Evolutionary conservation across 2,888 invertebrate genomes (phyloP).

Genomic region (Crioceris asparagi): DNA sequence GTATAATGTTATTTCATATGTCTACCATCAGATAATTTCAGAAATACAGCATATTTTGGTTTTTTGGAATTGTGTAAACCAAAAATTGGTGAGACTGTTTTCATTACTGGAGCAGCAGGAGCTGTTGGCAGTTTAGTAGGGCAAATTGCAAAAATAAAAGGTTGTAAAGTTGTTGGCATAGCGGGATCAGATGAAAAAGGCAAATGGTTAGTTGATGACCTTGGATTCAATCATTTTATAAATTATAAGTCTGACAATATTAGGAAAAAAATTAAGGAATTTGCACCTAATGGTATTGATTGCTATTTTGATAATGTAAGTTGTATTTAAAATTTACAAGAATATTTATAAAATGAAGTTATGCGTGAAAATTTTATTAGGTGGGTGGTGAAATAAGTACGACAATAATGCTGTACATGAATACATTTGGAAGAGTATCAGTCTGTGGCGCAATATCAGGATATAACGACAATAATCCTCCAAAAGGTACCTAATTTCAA

Average conservation of each 20-base stretch:
- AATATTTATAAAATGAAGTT: neutral
- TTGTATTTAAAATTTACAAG: slow-evolving; percentile 12
- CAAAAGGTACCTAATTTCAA: slow-evolving; percentile 26
- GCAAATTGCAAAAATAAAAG: slow-evolving; percentile 66
- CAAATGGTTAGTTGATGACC: slow-evolving; percentile 49
- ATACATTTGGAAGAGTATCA: slow-evolving; percentile 51
- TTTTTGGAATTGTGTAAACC: slow-evolving; percentile 59
- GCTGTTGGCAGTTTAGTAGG: slow-evolving; percentile 70
- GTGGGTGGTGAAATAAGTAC: slow-evolving; percentile 62
- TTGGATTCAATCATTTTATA: slow-evolving; percentile 57
- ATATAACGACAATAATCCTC: slow-evolving; percentile 43
- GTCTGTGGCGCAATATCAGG: slow-evolving; percentile 61
- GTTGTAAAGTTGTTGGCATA: slow-evolving; percentile 59
- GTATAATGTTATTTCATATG: neutral
- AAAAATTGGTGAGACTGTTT: slow-evolving; percentile 60
- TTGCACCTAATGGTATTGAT: slow-evolving; percentile 60
- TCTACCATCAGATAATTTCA: slow-evolving; percentile 29
- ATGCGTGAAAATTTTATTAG: slow-evolving; percentile 25
- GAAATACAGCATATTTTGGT: slow-evolving; percentile 67
- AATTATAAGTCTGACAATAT: slow-evolving; percentile 60
- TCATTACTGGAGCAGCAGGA: slow-evolving; percentile 65
- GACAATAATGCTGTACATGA: slow-evolving; percentile 55
- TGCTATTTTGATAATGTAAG: slow-evolving; percentile 70
- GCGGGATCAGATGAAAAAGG: slow-evolving; percentile 62
- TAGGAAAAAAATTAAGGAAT: slow-evolving; percentile 43